Evolutionary conservation across 1,140 invertebrate species (phyloP).

Genomic region (Caenorhabditis tropicalis): DNA sequence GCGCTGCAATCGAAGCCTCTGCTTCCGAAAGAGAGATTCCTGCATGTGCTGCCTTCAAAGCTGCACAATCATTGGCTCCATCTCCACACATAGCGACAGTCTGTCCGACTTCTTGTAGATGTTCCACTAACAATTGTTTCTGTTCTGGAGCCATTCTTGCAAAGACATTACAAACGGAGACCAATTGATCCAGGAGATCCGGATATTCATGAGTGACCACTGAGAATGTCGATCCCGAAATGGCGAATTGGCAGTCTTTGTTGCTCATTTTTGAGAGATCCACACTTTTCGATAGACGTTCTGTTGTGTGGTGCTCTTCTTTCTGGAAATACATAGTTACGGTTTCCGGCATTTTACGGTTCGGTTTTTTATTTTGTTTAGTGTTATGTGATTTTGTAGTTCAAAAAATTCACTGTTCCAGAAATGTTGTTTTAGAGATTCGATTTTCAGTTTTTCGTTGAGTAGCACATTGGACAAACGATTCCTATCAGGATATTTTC

Average conservation of each 20-base stretch:
- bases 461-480: too few relatives aligned
- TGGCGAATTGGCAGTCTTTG: neutral
- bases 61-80: constrained; percentile 95
- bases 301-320: neutral
- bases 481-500: too few relatives aligned
- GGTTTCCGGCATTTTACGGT: too few relatives aligned
- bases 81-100: constrained; percentile 90
- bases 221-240: constrained; percentile 66
- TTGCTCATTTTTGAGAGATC: constrained; percentile 8
- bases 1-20: constrained; percentile 92
- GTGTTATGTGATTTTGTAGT: too few relatives aligned
- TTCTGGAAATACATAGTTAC: too few relatives aligned
- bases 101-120: constrained; percentile 81
- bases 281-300: neutral
- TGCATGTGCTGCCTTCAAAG: constrained; percentile 83
- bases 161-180: constrained; percentile 79
- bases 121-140: constrained; percentile 89
- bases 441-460: neutral
- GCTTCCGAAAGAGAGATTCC: constrained; percentile 94
- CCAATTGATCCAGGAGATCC: constrained; percentile 66
- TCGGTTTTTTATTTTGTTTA: too few relatives aligned
- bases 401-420: too few relatives aligned
- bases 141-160: constrained; percentile 95
- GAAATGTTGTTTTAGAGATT: neutral
- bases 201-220: constrained; percentile 69